phyloP scores from a whole-genome alignment of 2,888 invertebrate species.

The Julus scanicus region DNA sequence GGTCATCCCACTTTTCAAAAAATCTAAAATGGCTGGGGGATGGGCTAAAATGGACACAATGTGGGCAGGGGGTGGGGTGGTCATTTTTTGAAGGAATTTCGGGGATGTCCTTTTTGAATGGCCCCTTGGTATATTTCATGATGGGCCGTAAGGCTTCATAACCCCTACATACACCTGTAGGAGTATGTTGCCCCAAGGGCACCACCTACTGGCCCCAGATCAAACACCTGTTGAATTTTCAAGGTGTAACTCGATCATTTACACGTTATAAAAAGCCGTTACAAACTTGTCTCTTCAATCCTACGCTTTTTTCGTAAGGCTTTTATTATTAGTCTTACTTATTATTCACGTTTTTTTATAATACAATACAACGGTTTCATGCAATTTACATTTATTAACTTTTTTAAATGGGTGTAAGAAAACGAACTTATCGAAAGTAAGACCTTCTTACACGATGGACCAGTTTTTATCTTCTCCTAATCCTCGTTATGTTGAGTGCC shows the following conservation, averaged over 20 bases:
- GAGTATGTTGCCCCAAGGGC: not conserved
- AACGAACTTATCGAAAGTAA: not conserved
- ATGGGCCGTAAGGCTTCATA: too few species aligned
- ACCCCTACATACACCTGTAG: not conserved
- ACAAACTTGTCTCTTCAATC: not conserved
- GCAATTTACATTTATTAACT: not conserved
- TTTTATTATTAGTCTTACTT: not conserved
- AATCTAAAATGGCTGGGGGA: too few species aligned
- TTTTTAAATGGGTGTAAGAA: not conserved
- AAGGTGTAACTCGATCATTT: not conserved
- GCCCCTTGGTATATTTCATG: too few species aligned
- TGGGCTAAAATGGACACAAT: too few species aligned
- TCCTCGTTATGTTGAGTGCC: not conserved
- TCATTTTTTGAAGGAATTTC: too few species aligned
- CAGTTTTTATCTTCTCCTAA: conserved; percentile 17
- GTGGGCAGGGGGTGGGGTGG: too few species aligned
- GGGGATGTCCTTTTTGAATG: too few species aligned
- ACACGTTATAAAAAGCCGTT: not conserved
- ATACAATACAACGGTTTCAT: not conserved
- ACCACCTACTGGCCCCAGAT: not conserved
- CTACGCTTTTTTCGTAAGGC: not conserved
- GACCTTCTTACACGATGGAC: not conserved
- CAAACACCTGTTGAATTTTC: not conserved
- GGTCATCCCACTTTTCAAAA: too few species aligned
- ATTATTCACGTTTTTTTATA: not conserved